Conservation (phyloP, 2,888 invertebrate species). For the Lissonota sp. region DNA sequence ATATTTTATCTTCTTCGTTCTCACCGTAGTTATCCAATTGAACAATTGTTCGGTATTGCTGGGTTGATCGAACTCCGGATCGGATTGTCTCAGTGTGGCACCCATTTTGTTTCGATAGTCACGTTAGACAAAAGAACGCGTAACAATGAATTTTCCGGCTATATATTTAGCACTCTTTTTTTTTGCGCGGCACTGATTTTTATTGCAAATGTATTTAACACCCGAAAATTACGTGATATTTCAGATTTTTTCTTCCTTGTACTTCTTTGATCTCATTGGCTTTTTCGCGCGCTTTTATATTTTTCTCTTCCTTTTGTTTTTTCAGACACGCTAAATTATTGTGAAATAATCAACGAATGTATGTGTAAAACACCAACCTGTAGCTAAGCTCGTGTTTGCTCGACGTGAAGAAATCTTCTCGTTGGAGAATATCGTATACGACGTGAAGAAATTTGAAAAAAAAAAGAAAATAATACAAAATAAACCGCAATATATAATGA, state of each 20-base stretch:
- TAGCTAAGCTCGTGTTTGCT: conserved; percentile 78
- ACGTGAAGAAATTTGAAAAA: conserved; percentile 45
- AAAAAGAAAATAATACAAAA: not conserved
- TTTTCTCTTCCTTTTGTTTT: conserved; percentile 55
- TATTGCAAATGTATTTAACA: not conserved
- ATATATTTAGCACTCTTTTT: not conserved
- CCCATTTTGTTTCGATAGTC: conserved; percentile 65
- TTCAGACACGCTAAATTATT: conserved; percentile 64
- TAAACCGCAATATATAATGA: too few relatives aligned
- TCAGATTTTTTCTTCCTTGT: conserved; percentile 14
- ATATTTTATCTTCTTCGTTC: conserved; percentile 86
- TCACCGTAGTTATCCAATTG: conserved; percentile 88
- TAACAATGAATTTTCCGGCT: not conserved
- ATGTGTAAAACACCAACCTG: conserved; percentile 78
- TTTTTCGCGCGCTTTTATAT: conserved; percentile 17
- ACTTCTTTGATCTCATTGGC: too few relatives aligned
- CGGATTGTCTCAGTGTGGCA: conserved; percentile 66
- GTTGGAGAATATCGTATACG: conserved; percentile 58
- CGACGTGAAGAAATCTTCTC: conserved; percentile 68
- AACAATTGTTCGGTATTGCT: conserved; percentile 74
- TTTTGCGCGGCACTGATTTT: not conserved
- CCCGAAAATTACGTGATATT: conserved; percentile 12
- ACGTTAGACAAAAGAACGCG: conserved; percentile 26
- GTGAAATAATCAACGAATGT: conserved; percentile 70
- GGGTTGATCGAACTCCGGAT: conserved; percentile 70